A percentile compares a stretch with the other conserved stretches of the same genome.
These are phyloP conservation scores for Pyralis farinalis DNA, from an alignment of 2,888 invertebrate species.

Conservation along the genomic window DNA sequence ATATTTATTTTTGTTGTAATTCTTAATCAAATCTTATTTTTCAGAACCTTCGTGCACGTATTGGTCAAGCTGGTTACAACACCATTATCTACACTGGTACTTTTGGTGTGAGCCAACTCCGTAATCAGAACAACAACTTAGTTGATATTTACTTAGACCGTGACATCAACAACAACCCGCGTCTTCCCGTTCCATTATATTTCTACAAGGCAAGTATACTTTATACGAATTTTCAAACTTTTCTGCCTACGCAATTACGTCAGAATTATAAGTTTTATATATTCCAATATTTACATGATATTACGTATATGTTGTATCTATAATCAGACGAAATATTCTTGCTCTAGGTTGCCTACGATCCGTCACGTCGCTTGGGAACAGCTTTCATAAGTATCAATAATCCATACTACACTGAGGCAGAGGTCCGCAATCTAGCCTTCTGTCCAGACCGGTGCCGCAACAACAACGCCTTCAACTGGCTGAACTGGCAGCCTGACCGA, in stretches of 20 bases:
- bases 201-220: conserved; percentile 73
- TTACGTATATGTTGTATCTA: too few relatives aligned
- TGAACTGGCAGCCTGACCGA: conserved; percentile 76
- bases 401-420: conserved; percentile 70
- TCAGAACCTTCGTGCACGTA: conserved; percentile 58
- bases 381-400: conserved; percentile 84
- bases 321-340: conserved; percentile 2
- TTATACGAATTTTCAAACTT: too few relatives aligned
- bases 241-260: too few relatives aligned
- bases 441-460: conserved; percentile 77
- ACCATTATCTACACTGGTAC: conserved; percentile 81
- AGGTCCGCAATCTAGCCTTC: conserved; percentile 61
- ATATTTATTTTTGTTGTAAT: too few relatives aligned
- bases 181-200: conserved; percentile 63
- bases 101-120: conserved; percentile 79
- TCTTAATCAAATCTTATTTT: conserved; percentile 2
- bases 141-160: conserved; percentile 61
- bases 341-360: conserved; percentile 77
- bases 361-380: conserved; percentile 65
- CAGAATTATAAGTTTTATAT: neutral
- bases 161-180: conserved; percentile 47
- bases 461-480: conserved; percentile 81
- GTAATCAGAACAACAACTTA: conserved; percentile 56
- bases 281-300: too few relatives aligned
- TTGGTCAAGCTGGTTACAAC: conserved; percentile 52